Base-by-base conservation (phyloP, 2,113 vertebrate species). In the Penelope pileata region DNA sequence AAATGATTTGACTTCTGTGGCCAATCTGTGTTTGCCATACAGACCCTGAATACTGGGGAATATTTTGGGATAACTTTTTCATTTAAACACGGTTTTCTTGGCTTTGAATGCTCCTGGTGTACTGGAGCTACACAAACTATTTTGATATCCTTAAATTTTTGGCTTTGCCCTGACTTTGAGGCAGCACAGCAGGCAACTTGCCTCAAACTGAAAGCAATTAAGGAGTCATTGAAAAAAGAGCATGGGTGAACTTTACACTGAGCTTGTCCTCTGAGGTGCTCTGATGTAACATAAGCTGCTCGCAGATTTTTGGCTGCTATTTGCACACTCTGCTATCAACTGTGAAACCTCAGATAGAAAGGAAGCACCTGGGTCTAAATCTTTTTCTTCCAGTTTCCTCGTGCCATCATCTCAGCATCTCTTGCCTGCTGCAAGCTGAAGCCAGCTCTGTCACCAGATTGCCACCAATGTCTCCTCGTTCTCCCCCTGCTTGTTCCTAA, bases 161-260 rank as follows among this genome's bases (percentile, higher is more conserved):
- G 79, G 79, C 69, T 87, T 72, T 63, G 48, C 42, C 72, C 36
- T 47, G 74, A 36, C 58, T 81, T 70, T 42, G 75, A 81, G 79
- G 66, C 69, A 67, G 58, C 53, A 72, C 87, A 80, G 80, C 67
- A 75, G 50, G 62, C 8, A 1, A 45, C 42, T 58, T 47, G 79
- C 84, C 36, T 84, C n/a, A 32, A 76, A 68, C 47, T 54, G 75
- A 91, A 82, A 82, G 50, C 54, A 82, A 73, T 88, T 91, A 91
- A 88, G 38, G 14, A 60, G 56, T 51, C 60, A 78, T 70, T 86
- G 48, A 38, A 47, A 16, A 17, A 29, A 27, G 78, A 66, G 23
- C 58, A 29, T 67, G 81, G 69, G 81, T 79, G 77, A 89, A 60
- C 72, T 91, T 82, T 48, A 53, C 42, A 26, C 59, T 51, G 87